Evolutionary conservation across 2,888 invertebrate genomes (phyloP), one percentile per base, ranked within the genome.

Genomic region (Drosophila setosimentum): DNA sequence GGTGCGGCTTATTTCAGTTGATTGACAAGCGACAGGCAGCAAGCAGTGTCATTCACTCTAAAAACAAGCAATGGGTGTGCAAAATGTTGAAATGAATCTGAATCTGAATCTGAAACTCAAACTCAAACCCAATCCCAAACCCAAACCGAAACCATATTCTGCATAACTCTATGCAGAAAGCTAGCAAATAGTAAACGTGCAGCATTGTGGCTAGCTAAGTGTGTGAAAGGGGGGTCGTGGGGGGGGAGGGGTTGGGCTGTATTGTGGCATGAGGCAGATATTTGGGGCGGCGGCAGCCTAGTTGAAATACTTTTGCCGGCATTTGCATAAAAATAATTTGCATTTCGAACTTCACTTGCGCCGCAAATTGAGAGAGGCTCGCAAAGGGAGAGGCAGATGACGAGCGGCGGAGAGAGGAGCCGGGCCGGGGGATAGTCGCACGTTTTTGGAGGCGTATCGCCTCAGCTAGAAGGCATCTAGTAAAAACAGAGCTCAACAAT

Each of bases 301-400:
- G 82, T 80, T 81, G 75, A 83, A 83, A 83, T 82, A 82, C 82
- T 81, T 82, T 78, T 72, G 73, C 76, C 65, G 58, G 61, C 82
- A 82, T 82, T 82, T 82, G 80, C 82, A 82, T 82, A 82, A 78
- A 81, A 82, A 82, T 81, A 83, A 83, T 82, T 82, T 82, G 84
- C 84, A 82, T 83, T 82, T 82, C 73, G 70, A 81, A 83, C 75
- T 83, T 71, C 72, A 77, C 65, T 74, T 81, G 60, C 27, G 55
- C 33, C 21, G 48, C 50, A 51, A 57, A 51, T 24, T 42, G 57
- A 35, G 16, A 30, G 48, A 27, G 13, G 18, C 2, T 16, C 6
- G 29, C 29, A 49, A 30, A 5, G 8, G 49, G 42, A 16, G 24
- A 18, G 58, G 1, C 30, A 24, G 42, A 40, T 32, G 48, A 11